phyloP scores from a whole-genome alignment of 2,888 invertebrate genomes.

The Spilarctia lutea region DNA sequence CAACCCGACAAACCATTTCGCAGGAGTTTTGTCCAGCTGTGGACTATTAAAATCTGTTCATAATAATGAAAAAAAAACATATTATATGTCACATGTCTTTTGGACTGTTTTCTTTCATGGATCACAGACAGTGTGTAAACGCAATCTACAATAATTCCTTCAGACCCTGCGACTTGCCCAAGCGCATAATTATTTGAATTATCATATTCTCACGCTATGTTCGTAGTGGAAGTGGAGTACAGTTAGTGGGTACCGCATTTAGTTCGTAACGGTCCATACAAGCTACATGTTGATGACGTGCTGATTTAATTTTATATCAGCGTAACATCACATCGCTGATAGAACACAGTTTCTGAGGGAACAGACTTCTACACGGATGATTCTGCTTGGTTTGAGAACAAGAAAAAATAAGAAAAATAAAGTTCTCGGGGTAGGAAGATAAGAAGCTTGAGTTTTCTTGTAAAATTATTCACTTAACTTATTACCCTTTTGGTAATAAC shows the following conservation, averaged over 20 bases:
- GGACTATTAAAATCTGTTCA: too few species aligned
- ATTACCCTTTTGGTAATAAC: neutral
- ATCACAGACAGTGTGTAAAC: neutral
- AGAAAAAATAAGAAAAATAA: too few species aligned
- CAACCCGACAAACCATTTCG: too few species aligned
- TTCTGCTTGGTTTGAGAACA: neutral
- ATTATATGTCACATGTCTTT: neutral
- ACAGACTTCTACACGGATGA: neutral
- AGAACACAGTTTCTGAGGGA: conserved; percentile 2
- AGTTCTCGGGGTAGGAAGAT: neutral
- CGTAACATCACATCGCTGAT: conserved; percentile 27
- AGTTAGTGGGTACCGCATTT: conserved; percentile 35
- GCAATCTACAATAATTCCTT: neutral
- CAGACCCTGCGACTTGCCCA: conserved; percentile 11
- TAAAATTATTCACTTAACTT: neutral
- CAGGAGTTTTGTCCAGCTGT: too few species aligned
- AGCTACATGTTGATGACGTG: conserved; percentile 40
- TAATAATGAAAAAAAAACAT: neutral
- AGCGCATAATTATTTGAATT: conserved; percentile 29
- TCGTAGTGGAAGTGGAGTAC: conserved; percentile 37
- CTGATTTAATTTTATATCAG: conserved; percentile 44
- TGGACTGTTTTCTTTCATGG: neutral
- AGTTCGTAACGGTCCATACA: conserved; percentile 38
- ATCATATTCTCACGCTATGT: conserved; percentile 46
- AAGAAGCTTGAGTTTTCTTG: neutral